Evolutionary conservation across 2,797 vertebrate species (phyloP), one percentile per base, ranked within the genome.

Genomic region (Caiman crocodilus): DNA sequence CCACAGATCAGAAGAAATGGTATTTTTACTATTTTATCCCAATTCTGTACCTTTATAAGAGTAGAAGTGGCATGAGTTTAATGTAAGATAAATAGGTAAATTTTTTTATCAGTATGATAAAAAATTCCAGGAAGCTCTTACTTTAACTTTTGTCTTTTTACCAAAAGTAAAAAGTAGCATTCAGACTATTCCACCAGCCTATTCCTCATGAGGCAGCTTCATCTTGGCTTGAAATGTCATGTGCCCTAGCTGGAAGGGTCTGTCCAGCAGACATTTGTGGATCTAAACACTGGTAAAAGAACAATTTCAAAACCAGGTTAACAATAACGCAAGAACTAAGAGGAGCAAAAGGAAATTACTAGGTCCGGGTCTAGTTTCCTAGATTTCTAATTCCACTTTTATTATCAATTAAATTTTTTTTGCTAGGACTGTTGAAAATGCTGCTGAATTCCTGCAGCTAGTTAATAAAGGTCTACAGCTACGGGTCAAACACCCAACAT

Each of bases 401-500:
- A 14, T n/a, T 81, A 18, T 3, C 1, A 69, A 20, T 75, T 58
- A 57, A 60, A 82, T 71, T 87, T 77, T 63, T 78, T 30, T 77
- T 82, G 21, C 56, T 71, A 98, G 98, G 92, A 74, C 89, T 6
- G 97, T 98, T 89, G n/a, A 82, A 82, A 98, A 98, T 25, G 95
- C 97, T 32, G 93, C 83, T 6, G 98, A 98, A 76, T 97, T 99
- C 94, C 94, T 98, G 97, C 96, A 96, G 89, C 91, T 98, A 3
- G 96, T 99, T 60, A 92, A 82, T 12, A 88, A 93, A 7, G 96
- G 98, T 16, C 83, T 98, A 79, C 97, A 93, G 95, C 95, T 98
- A 90, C 95, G 98, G 94, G 97, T 96, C 28, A 98, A 94, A 3
- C 98, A 98, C 58, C 98, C 98, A 90, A 99, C 98, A 1, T 90